Conservation (phyloP, 2,797 vertebrate species). For the Octomys mimax region DNA sequence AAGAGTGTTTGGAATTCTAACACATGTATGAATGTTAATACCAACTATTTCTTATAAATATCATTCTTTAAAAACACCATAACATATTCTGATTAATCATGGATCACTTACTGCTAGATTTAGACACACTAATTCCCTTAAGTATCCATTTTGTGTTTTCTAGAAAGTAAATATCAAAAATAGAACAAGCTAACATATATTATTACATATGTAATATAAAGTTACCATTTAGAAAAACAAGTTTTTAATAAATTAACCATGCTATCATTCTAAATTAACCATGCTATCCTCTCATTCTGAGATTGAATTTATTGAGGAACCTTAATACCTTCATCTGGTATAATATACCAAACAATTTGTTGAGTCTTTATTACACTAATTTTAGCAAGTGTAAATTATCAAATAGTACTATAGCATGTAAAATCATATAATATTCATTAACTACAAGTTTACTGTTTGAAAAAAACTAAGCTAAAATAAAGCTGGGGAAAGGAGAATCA, state of each 20-base stretch:
- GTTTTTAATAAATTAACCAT: neutral
- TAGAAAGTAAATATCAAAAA: neutral
- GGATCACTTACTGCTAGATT: neutral
- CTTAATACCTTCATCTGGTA: neutral
- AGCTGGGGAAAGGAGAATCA: neutral
- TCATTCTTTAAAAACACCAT: neutral
- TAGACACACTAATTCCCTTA: neutral
- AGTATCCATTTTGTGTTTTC: neutral
- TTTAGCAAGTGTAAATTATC: constrained; percentile 12
- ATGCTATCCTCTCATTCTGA: neutral
- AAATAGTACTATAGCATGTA: neutral
- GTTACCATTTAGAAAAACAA: neutral
- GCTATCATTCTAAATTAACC: no score
- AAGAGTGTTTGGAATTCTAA: neutral
- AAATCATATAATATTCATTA: neutral
- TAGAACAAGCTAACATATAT: neutral
- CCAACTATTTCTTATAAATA: neutral
- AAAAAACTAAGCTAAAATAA: neutral
- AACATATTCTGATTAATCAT: neutral
- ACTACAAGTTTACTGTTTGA: neutral
- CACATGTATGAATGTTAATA: neutral
- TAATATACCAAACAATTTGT: neutral
- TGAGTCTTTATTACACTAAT: neutral
- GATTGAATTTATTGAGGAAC: neutral
- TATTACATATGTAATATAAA: neutral